phyloP scores from a whole-genome alignment of 2,888 invertebrate genomes.

The Spisula subtruncata region DNA sequence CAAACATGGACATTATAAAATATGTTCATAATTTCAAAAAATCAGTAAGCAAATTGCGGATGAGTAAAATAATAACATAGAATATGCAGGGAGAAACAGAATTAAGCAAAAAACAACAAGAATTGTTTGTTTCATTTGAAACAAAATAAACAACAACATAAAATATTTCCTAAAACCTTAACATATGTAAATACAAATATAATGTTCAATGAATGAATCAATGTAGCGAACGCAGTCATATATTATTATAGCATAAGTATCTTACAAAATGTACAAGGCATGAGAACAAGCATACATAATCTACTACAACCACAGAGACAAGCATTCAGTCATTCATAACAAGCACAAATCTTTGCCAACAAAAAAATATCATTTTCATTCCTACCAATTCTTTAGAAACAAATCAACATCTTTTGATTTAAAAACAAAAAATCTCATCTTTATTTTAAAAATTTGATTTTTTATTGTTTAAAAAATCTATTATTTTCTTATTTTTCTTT shows the following conservation, averaged over 20 bases:
- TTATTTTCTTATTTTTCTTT: too few relatives aligned
- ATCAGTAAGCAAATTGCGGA: too few relatives aligned
- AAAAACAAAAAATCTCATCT: too few relatives aligned
- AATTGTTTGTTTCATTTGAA: neutral
- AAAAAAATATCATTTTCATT: neutral
- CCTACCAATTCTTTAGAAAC: neutral
- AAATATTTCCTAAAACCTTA: constrained; percentile 21
- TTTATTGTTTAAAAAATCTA: too few relatives aligned
- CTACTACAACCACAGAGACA: too few relatives aligned
- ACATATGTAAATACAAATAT: constrained; percentile 4
- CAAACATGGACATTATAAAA: too few relatives aligned
- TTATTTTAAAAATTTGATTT: too few relatives aligned
- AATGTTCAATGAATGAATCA: constrained; percentile 19
- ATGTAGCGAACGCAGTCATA: neutral
- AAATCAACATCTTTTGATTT: too few relatives aligned
- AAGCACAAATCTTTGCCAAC: too few relatives aligned
- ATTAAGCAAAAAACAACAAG: neutral
- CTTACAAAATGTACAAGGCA: constrained; percentile 1
- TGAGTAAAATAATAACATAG: too few relatives aligned
- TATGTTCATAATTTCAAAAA: too few relatives aligned
- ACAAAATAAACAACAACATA: neutral
- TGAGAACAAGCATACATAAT: neutral
- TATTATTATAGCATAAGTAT: constrained; percentile 1
- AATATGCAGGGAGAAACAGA: neutral
- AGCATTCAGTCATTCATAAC: too few relatives aligned